Evolutionary conservation across 2,113 vertebrate genomes (phyloP), one percentile per base, ranked within the genome.

Genomic region (Procavia capensis): DNA sequence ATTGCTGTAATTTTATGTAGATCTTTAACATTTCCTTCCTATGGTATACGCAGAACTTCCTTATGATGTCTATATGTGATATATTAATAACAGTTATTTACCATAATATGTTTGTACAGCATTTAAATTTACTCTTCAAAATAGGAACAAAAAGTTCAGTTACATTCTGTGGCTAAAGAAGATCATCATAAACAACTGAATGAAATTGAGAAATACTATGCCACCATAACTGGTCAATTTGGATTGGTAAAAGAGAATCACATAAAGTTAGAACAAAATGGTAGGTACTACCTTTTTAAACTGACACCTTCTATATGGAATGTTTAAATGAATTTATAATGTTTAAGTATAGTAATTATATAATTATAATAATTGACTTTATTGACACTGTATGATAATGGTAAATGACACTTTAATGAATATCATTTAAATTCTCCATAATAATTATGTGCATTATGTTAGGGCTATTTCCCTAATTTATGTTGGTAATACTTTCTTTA

Each of bases 141-240:
- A 94, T 97, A 99, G 99, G 99, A 99, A 83, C 99, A 99, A 97
- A 99, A 99, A 92, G 92, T 99, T 20, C 98, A 99, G 68, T 97
- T 99, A 97, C 99, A 99, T 97, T 98, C 97, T 94, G 97, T 98
- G 83, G 98, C 98, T 0, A 99, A 99, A 98, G 99, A 99, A 95
- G 99, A 98, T 85, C 98, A 99, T 96, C 98, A 99, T 66, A 99
- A 98, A 92, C 99, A 99, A 92, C 96, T 99, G 94, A 99, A 97
- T 92, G 99, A 99, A 98, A 98, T 99, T 95, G 99, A 99, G 97
- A 99, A 98, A 96, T 99, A 98, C 61, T 99, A 99, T 85, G 96
- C 95, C 47, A 97, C 97, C 59, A 95, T 99, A 84, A 98, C 98
- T 54, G 97, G 95, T 93, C 99, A 99, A 95, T 99, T 99, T 97